Percentiles rank a stretch among this genome's conserved stretches.
Evolutionary conservation across 30 jellyfish, hydroid and myxozoan genomes (phyloP).

Genomic region (Mastigias papua): DNA sequence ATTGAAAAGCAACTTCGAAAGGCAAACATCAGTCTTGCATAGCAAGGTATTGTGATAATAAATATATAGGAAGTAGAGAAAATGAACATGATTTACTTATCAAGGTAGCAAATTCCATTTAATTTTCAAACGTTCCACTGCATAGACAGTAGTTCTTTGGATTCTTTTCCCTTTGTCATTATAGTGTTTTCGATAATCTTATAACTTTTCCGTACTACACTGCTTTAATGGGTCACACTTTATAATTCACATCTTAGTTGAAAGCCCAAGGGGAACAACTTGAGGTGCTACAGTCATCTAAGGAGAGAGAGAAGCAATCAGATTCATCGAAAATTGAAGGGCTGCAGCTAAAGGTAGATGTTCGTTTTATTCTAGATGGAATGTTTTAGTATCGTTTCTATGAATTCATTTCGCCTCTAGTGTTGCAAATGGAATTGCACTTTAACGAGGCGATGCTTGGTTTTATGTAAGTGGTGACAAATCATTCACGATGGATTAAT

Average conservation of each 20-base stretch:
- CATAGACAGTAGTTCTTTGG: no score
- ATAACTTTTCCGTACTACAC: background rate
- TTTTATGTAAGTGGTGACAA: no score
- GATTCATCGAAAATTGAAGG: conserved; percentile 48
- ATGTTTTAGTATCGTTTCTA: no score
- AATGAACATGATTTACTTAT: no score
- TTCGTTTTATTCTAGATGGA: background rate
- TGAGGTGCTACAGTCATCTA: conserved; percentile 26
- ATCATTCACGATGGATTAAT: no score
- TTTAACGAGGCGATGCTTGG: no score
- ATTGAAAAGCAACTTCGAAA: conserved; percentile 29
- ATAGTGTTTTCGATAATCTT: background rate
- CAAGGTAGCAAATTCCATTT: background rate
- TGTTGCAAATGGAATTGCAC: no score
- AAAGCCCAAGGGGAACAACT: conserved; percentile 58
- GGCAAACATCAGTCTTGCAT: conserved; percentile 24
- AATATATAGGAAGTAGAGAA: no score
- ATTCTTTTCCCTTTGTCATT: background rate
- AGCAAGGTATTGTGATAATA: conserved; percentile 40
- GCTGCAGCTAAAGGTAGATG: conserved; percentile 75
- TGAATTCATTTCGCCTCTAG: no score
- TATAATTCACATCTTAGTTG: conserved; percentile 13
- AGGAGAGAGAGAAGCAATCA: conserved; percentile 36
- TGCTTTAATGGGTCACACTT: background rate
- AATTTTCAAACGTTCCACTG: no score